These are phyloP conservation scores for Drosophila cognata DNA, from an alignment of 2,888 invertebrate species.

Conservation along the genomic window DNA sequence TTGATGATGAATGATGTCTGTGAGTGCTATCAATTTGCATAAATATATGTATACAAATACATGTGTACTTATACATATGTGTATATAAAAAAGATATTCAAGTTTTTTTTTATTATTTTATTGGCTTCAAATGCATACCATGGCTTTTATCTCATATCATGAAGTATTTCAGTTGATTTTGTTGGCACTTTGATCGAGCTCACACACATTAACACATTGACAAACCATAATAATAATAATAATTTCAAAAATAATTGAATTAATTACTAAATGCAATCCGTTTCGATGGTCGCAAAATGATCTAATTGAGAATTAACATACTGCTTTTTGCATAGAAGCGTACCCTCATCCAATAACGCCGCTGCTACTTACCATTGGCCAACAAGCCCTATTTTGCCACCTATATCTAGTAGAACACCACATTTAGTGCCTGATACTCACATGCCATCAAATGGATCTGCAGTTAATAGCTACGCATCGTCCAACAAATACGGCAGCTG, in stretches of 20 bases:
- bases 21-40: conserved; percentile 63
- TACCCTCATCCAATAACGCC: conserved; percentile 86
- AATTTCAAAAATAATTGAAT: background rate
- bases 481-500: conserved; percentile 85
- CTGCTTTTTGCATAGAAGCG: conserved; percentile 85
- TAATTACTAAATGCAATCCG: conserved; percentile 10
- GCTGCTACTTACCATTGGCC: conserved; percentile 92
- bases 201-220: conserved; percentile 50
- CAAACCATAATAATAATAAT: conserved; percentile 25
- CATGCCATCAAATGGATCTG: conserved; percentile 85
- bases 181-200: conserved; percentile 57
- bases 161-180: conserved; percentile 16
- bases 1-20: conserved; percentile 33
- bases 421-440: conserved; percentile 90
- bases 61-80: background rate
- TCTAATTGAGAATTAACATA: conserved; percentile 78
- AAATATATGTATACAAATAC: background rate
- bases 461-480: conserved; percentile 85
- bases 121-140: conserved; percentile 41
- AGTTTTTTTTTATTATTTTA: conserved; percentile 4
- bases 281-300: conserved; percentile 17
- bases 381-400: conserved; percentile 91
- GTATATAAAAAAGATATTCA: background rate
- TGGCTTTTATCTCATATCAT: conserved; percentile 53
- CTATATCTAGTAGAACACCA: conserved; percentile 89